Base-by-base conservation (phyloP, 2,113 vertebrate genomes). In the Galbula dea region DNA sequence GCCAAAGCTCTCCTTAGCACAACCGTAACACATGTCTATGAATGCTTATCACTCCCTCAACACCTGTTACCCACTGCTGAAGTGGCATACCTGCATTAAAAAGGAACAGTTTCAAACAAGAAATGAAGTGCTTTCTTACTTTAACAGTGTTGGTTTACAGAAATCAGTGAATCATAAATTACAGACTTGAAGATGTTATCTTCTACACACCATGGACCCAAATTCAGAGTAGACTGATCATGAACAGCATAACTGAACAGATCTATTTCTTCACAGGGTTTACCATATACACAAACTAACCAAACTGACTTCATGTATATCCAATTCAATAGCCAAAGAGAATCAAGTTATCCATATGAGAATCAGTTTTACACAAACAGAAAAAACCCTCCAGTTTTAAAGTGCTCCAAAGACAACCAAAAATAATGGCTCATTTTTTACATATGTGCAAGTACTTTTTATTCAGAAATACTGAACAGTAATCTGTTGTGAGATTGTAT, bases 281-380 rank as follows among this genome's bases (percentile, higher is more conserved):
- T 66, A 71, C 41, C 83, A 67, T 21, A 39, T 3, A 62, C 17
- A 26, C 34, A 10, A 27, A 81, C 52, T 39, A 27, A 76, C 45
- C 63, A 37, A 78, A 90, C 77, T 32, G 3, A 77, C 66, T 30
- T 86, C 43, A 78, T 22, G 11, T 26, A 77, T 14, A 3, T 37
- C 82, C 26, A 79, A 93, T 61, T 83, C 88, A 66, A 55, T 14
- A 88, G 76, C 85, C 88, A 94, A 7, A 83, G 73, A 93, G 72
- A 95, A 95, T 52, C 46, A 55, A 62, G 52, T 73, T 91, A 83
- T 11, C 55, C 89, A 85, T 21, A 32, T 2, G 36, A 94, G 59
- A 97, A 96, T 91, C 82, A 62, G 95, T 92, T 95, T 94, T 84
- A 92, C 86, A 88, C 52, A 78, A 79, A 30, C 52, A 79, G 62